Conservation (phyloP, 2,113 vertebrate species). For the Lampris megalopsis region DNA sequence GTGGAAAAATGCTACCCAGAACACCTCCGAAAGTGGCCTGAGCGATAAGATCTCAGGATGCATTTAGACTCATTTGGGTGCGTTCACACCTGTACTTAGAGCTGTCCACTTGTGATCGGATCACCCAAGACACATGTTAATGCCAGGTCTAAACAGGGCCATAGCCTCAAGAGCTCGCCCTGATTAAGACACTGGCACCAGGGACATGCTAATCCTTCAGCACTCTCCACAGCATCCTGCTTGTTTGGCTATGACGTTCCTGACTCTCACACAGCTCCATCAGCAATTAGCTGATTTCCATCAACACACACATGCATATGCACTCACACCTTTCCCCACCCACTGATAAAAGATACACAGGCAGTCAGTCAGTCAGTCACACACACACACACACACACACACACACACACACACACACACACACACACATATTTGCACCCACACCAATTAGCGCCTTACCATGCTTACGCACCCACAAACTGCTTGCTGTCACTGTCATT, state of each 20-base stretch:
- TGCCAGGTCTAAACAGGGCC: neutral
- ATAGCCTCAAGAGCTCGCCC: constrained; percentile 37
- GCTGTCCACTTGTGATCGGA: too few species aligned
- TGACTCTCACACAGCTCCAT: constrained; percentile 44
- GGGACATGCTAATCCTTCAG: constrained; percentile 72
- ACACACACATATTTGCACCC: neutral
- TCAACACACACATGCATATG: constrained; percentile 26
- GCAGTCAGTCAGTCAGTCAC: neutral
- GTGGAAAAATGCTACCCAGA: too few species aligned
- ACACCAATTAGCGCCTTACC: constrained; percentile 67
- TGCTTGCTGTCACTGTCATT: constrained; percentile 76
- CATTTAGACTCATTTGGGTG: too few species aligned
- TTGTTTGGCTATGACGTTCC: constrained; percentile 63
- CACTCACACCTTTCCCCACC: neutral
- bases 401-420: neutral
- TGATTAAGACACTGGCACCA: constrained; percentile 65
- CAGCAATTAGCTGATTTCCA: constrained; percentile 67
- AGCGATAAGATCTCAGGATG: too few species aligned
- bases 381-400: constrained; percentile 5
- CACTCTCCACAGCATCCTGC: constrained; percentile 49
- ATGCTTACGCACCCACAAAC: constrained; percentile 53
- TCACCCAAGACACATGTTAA: too few species aligned
- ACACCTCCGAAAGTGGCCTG: too few species aligned
- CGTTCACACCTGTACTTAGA: too few species aligned
- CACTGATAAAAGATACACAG: neutral